Conservation (phyloP, 2,113 vertebrate genomes). For the Heterochromis multidens region DNA sequence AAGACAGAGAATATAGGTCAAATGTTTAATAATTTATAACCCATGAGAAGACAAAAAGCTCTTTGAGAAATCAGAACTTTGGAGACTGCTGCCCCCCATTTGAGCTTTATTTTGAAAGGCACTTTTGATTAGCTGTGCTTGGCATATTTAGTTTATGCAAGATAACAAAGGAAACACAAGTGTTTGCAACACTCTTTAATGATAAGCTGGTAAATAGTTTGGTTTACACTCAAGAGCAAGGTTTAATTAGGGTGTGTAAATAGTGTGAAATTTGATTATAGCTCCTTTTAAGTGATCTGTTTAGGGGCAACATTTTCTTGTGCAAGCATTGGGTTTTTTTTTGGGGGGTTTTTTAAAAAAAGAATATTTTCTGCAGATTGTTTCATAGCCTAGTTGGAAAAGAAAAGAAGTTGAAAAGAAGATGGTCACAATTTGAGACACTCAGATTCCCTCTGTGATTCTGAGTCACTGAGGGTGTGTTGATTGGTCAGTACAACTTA, state of each 20-base stretch:
- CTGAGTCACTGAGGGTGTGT: not conserved
- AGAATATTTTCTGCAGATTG: not conserved
- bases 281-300: not conserved
- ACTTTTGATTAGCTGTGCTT: not conserved
- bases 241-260: not conserved
- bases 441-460: not conserved
- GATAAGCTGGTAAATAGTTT: not conserved
- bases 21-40: conserved; percentile 49
- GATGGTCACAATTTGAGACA: not conserved
- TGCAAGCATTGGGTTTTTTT: not conserved
- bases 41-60: conserved; percentile 45
- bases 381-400: not conserved
- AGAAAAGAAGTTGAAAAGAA: not conserved
- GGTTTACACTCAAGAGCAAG: not conserved
- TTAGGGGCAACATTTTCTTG: not conserved
- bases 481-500: not conserved
- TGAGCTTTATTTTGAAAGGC: not conserved
- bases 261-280: not conserved
- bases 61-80: not conserved
- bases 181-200: not conserved
- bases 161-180: not conserved
- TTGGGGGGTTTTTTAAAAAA: not conserved
- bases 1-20: conserved; percentile 56
- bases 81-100: not conserved
- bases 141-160: not conserved